Evolutionary conservation across 2,113 vertebrate species (phyloP).

Genomic region (Podilymbus podiceps): DNA sequence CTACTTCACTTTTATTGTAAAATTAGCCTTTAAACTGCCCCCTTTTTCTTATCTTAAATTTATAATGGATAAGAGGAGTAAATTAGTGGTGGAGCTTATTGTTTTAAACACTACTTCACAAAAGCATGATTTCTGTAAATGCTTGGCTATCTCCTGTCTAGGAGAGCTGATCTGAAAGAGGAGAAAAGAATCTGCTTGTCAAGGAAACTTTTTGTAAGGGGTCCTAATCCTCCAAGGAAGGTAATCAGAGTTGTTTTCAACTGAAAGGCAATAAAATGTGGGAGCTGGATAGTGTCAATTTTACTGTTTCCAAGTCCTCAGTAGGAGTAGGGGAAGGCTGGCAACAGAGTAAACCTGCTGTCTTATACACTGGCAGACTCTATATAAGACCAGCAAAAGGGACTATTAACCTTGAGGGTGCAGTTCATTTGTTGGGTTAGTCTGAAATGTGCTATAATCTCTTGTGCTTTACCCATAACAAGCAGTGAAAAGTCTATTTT

Average conservation of each 20-base stretch:
- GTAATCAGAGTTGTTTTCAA: neutral
- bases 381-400: neutral
- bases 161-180: neutral
- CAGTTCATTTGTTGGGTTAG: neutral
- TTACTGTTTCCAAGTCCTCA: neutral
- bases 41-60: neutral
- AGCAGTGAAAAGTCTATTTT: neutral
- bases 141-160: neutral
- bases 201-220: neutral
- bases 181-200: neutral
- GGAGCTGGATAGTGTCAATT: neutral
- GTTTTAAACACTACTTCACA: neutral
- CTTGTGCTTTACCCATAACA: neutral
- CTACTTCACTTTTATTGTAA: neutral
- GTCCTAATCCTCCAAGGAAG: neutral
- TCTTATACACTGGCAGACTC: neutral
- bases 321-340: neutral
- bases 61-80: neutral
- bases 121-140: neutral
- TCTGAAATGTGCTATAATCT: neutral
- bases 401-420: neutral
- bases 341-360: neutral
- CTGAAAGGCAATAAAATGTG: neutral
- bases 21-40: neutral
- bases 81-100: neutral